A percentile compares a stretch with the other conserved stretches of the same genome.
Conservation (phyloP, 1,140 invertebrate genomes). For the Helicoverpa armigera region DNA sequence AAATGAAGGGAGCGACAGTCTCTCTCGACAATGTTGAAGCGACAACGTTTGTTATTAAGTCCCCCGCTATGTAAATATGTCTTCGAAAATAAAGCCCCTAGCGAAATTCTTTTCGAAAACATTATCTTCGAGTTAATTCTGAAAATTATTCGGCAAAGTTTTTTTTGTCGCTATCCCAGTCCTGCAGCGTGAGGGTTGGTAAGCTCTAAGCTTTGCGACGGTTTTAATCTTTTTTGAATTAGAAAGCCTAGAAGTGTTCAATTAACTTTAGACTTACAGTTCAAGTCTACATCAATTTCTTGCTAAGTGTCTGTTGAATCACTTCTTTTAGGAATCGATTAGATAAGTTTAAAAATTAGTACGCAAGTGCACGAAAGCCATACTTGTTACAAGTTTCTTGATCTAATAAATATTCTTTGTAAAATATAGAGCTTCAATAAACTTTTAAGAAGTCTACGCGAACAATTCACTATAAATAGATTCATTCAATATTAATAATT, state of each 20-base stretch:
- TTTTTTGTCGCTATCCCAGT: neutral
- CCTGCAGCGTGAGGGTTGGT: constrained; percentile 4
- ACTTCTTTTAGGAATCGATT: no score
- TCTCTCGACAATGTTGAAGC: constrained; percentile 52
- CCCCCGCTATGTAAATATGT: constrained; percentile 33
- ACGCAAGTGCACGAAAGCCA: no score
- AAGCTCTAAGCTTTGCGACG: neutral
- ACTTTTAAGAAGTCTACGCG: neutral
- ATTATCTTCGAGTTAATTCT: constrained; percentile 23
- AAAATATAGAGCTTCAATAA: neutral
- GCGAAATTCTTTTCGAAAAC: constrained; percentile 35
- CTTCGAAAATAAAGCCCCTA: constrained; percentile 35
- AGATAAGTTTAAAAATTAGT: no score
- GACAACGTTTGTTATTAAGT: constrained; percentile 56
- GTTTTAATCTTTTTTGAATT: neutral
- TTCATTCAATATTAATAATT: constrained; percentile 1
- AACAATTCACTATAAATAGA: neutral
- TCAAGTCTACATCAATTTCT: neutral
- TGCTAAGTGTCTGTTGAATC: neutral
- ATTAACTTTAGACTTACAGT: neutral
- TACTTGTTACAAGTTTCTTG: no score
- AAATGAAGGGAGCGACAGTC: constrained; percentile 59
- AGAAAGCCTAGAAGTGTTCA: neutral
- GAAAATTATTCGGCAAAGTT: constrained; percentile 6
- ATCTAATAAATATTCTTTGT: no score